Percentiles rank a stretch among this genome's conserved stretches.
These are phyloP conservation scores for Paralichthys olivaceus DNA, from an alignment of 2,113 vertebrate genomes.

Conservation along the genomic window DNA sequence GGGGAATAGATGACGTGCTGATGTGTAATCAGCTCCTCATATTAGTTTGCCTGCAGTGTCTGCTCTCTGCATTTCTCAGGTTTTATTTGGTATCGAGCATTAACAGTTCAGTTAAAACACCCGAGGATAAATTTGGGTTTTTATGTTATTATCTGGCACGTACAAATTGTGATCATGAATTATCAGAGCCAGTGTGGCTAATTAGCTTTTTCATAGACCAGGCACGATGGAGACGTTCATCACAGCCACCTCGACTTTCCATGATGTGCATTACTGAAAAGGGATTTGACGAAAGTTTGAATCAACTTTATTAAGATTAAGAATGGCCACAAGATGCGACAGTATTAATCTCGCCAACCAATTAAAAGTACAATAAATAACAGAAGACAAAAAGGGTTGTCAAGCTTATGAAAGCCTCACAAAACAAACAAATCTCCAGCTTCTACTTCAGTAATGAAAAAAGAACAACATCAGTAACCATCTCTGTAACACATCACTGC, in stretches of 20 bases:
- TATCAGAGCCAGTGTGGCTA: slow-evolving; percentile 10
- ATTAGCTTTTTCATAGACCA: slow-evolving; percentile 27
- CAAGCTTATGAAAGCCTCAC: slow-evolving; percentile 12
- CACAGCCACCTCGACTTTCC: slow-evolving; percentile 5
- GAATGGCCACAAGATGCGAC: not conserved
- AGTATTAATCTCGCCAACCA: slow-evolving; percentile 6
- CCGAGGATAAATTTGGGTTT: slow-evolving; percentile 18
- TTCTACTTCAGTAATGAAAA: slow-evolving; percentile 34
- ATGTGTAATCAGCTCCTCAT: slow-evolving; percentile 53
- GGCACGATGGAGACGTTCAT: slow-evolving; percentile 15
- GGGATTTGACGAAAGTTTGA: slow-evolving; percentile 23
- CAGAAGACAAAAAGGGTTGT: slow-evolving; percentile 1
- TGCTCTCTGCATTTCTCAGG: slow-evolving; percentile 43
- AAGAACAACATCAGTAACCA: slow-evolving; percentile 13
- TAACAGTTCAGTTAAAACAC: slow-evolving; percentile 39
- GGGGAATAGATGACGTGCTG: slow-evolving; percentile 51
- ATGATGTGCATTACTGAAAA: slow-evolving; percentile 8
- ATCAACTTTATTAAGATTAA: slow-evolving; percentile 3
- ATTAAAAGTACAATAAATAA: slow-evolving; percentile 22
- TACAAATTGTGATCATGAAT: slow-evolving; percentile 39
- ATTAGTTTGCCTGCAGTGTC: slow-evolving; percentile 48
- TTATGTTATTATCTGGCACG: not conserved
- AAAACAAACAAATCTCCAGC: slow-evolving; percentile 46
- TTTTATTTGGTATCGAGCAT: slow-evolving; percentile 37
- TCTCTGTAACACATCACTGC: not conserved